Evolutionary conservation across 1,140 invertebrate species (phyloP), one percentile per base, ranked within the genome.

Genomic region (Drosophila ercepeae): DNA sequence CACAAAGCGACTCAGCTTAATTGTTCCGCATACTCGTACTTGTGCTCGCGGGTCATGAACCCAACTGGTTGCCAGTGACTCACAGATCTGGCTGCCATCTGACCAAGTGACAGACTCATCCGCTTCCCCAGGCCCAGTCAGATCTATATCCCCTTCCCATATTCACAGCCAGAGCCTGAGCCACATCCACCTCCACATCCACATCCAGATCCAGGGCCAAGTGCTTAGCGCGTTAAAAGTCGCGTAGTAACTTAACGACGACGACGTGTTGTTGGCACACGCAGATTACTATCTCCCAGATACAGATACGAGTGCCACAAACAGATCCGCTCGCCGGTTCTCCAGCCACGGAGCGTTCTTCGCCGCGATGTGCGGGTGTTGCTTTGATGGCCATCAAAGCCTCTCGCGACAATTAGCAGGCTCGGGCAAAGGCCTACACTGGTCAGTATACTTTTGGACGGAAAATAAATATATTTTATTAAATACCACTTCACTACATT

Each of bases 241-340:
- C 81, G 81, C 81, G 77, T 86, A 70, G 82, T 88, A 75, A 79
- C 75, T 88, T 88, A 88, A 88, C 82, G 83, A 88, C 78, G 53
- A 75, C 82, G 83, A 88, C 82, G 82, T 88, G 82, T 88, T 71
- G 61, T 52, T 58, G 60, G 71, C 58, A 83, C 75, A 70, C 79
- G 64, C 79, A 86, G 82, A 86, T 84, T 57, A 41, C 48, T 69
- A 88, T 88, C 81, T 74, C 7, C 6, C 21, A 88, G 77, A 65
- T 70, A 77, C 70, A 78, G 59, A 77, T 76, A 76, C 59, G 60
- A 34, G 60, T 50, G 63, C 46, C 21, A 53, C 50, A 61, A 54
- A 50, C 55, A 34, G 55, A 58, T 58, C 55, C 55, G 55, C 55
- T 53, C 21, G 49, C 27, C 39, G 39, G 14, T 42, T 18, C 39